These are phyloP conservation scores for Ciconia stormi DNA, from an alignment of 2,113 vertebrate genomes.

Conservation along the genomic window DNA sequence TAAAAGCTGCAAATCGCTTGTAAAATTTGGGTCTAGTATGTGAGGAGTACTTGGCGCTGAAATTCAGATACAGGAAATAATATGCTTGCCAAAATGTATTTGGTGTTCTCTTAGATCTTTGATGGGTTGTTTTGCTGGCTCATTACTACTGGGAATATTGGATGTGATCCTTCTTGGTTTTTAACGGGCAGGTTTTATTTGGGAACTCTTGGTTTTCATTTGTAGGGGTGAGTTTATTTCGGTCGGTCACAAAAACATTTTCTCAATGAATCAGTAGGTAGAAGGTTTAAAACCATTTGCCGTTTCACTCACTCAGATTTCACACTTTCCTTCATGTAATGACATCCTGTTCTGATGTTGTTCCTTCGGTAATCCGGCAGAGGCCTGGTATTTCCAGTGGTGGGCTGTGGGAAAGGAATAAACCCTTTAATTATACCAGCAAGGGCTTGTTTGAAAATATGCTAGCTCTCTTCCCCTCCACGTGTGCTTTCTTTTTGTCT, in stretches of 20 bases:
- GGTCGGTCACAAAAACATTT: background rate
- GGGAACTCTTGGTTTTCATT: background rate
- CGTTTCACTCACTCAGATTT: slow-evolving; percentile 20
- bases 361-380: background rate
- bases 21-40: background rate
- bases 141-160: background rate
- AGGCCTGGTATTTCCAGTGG: slow-evolving; percentile 36
- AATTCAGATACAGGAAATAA: slow-evolving; percentile 14
- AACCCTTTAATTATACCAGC: slow-evolving; percentile 11
- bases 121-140: slow-evolving; percentile 6
- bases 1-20: background rate
- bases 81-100: background rate
- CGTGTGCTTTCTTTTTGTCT: background rate
- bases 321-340: slow-evolving; percentile 45
- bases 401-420: slow-evolving; percentile 24
- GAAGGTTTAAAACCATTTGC: slow-evolving; percentile 28
- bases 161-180: background rate
- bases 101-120: background rate
- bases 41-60: background rate
- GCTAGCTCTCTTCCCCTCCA: background rate
- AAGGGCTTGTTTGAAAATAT: background rate
- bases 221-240: background rate
- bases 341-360: slow-evolving; percentile 50
- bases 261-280: background rate
- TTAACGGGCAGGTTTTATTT: background rate